A percentile compares a stretch with the other conserved stretches of the same genome.
Conservation (phyloP, 2,888 invertebrate genomes). For the Drosophila nigritarsus region DNA sequence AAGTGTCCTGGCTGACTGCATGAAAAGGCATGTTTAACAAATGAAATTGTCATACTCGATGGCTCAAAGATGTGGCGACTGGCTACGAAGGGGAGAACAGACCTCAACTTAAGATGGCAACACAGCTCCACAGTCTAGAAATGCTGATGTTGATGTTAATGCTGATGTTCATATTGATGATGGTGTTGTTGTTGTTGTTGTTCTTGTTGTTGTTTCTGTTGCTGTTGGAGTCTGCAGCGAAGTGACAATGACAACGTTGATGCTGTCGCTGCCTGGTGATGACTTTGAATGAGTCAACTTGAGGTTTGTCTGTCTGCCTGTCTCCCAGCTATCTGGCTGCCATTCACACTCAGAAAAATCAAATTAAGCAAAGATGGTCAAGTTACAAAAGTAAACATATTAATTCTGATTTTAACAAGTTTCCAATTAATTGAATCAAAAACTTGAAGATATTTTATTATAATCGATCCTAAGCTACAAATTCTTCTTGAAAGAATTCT, state of each 20-base stretch:
- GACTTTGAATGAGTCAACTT: conserved; percentile 71
- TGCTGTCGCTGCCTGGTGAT: conserved; percentile 57
- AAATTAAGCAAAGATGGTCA: not conserved
- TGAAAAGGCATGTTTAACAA: conserved; percentile 71
- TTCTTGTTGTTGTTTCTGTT: conserved; percentile 6
- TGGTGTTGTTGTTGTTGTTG: not conserved
- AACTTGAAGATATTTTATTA: not conserved
- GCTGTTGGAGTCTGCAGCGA: conserved; percentile 31
- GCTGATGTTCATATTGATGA: conserved; percentile 3
- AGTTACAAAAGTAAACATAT: not conserved
- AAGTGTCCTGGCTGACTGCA: conserved; percentile 40
- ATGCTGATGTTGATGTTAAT: conserved; percentile 12
- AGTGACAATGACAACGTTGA: conserved; percentile 66
- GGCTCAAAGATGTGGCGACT: conserved; percentile 39
- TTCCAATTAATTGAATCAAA: not conserved
- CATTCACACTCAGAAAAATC: not conserved
- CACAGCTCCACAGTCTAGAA: conserved; percentile 14
- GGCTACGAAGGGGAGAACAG: conserved; percentile 3
- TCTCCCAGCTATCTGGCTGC: not conserved
- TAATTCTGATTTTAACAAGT: not conserved
- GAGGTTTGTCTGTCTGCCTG: conserved; percentile 14
- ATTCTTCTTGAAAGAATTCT: not conserved
- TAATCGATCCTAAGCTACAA: not conserved
- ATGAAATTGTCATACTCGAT: conserved; percentile 75
- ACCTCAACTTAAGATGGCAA: conserved; percentile 40